A percentile compares a stretch with the other conserved stretches of the same genome.
phyloP scores from a whole-genome alignment of 2,888 invertebrate species.

The Lithophane semibrunnea region DNA sequence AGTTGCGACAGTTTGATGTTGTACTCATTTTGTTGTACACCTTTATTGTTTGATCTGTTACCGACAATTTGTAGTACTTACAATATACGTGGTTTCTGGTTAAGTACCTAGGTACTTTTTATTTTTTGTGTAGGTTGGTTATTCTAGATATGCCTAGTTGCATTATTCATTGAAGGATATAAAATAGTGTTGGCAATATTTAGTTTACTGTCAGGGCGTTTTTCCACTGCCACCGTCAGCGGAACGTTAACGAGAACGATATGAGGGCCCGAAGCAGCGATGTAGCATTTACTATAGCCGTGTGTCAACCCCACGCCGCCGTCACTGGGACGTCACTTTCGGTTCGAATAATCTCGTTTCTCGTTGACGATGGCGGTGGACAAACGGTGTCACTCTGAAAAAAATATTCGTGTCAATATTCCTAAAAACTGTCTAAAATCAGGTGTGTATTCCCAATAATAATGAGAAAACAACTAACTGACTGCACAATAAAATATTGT shows the following conservation, averaged over 20 bases:
- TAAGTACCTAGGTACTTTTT: background rate
- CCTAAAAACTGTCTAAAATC: background rate
- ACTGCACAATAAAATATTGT: background rate
- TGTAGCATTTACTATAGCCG: no score
- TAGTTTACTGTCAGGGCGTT: background rate
- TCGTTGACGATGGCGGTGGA: background rate
- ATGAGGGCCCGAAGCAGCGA: no score
- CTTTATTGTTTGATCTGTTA: constrained; percentile 10
- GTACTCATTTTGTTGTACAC: constrained; percentile 5
- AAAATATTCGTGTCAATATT: background rate
- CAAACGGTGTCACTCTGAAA: background rate
- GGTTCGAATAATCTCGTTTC: background rate
- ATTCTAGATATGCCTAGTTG: background rate
- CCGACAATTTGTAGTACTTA: background rate
- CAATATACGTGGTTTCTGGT: background rate
- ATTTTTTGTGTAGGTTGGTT: background rate
- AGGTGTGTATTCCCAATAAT: background rate
- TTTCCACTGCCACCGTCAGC: no score
- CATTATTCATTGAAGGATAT: background rate
- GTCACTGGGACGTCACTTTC: background rate
- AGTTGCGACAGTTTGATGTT: constrained; percentile 34
- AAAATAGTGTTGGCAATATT: background rate
- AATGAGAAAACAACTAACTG: background rate
- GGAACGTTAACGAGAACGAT: no score
- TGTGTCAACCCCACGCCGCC: background rate